Percentiles rank a stretch among this genome's conserved stretches.
These are phyloP conservation scores for Sus cebifrons DNA, from an alignment of 2,797 vertebrate genomes.

Conservation along the genomic window DNA sequence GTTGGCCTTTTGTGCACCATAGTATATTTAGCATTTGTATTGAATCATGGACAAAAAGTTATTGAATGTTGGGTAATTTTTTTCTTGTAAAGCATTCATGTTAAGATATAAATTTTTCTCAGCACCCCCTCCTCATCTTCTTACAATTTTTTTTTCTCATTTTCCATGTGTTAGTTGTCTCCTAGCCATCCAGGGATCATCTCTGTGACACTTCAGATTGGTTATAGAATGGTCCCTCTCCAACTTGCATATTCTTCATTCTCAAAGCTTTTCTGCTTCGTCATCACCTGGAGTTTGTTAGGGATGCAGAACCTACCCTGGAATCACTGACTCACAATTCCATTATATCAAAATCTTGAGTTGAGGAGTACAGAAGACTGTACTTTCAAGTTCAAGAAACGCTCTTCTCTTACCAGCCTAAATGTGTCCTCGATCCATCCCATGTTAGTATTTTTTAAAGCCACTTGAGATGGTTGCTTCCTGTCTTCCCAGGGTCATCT, in stretches of 20 bases:
- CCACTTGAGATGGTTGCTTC: background rate
- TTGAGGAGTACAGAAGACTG: background rate
- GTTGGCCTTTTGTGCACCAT: background rate
- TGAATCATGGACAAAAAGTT: background rate
- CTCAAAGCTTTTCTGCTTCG: background rate
- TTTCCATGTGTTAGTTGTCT: background rate
- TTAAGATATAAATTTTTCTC: background rate
- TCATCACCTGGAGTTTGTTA: background rate
- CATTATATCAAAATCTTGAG: background rate
- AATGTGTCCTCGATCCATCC: background rate
- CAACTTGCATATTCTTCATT: background rate
- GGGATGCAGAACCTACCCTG: background rate
- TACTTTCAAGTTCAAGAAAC: background rate
- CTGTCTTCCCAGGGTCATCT: background rate
- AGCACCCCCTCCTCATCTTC: background rate
- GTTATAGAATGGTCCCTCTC: background rate
- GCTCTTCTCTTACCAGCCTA: background rate
- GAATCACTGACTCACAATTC: background rate
- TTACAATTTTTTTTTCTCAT: background rate
- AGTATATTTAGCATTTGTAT: background rate
- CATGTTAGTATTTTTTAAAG: background rate
- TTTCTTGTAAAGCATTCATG: background rate
- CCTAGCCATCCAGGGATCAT: background rate
- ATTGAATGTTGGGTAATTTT: background rate
- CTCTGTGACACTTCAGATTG: background rate